These are phyloP conservation scores for Chloromyia formosa DNA, from an alignment of 2,888 invertebrate genomes.

Conservation along the genomic window DNA sequence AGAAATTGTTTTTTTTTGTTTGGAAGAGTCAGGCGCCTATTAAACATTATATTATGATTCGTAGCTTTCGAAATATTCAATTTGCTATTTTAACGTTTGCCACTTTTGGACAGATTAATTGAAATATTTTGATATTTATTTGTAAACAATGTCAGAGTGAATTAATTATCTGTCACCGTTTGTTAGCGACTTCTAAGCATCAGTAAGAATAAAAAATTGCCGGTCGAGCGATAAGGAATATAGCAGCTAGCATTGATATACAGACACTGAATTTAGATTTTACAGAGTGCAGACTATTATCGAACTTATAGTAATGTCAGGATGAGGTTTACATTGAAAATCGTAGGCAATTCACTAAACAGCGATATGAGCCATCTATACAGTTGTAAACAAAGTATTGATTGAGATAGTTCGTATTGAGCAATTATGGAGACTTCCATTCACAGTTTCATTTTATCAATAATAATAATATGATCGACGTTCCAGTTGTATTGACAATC, in stretches of 20 bases:
- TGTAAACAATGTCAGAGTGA: slow-evolving; percentile 44
- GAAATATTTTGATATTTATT: slow-evolving; percentile 46
- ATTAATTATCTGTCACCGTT: slow-evolving; percentile 45
- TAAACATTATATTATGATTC: slow-evolving; percentile 20
- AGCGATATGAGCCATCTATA: slow-evolving; percentile 11
- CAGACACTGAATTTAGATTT: neutral
- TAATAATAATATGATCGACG: slow-evolving; percentile 14
- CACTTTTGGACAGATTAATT: slow-evolving; percentile 36
- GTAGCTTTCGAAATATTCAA: neutral
- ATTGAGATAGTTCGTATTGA: slow-evolving; percentile 17
- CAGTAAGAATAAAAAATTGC: slow-evolving; percentile 19
- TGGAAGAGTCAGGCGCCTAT: slow-evolving; percentile 23
- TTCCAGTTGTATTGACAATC: neutral
- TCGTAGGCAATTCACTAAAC: neutral
- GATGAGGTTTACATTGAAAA: too few species aligned
- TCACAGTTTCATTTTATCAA: slow-evolving; percentile 8
- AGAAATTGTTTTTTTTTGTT: neutral
- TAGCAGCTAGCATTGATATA: neutral
- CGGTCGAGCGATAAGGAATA: slow-evolving; percentile 6
- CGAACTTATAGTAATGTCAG: neutral
- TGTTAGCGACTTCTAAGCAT: slow-evolving; percentile 32
- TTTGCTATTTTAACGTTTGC: slow-evolving; percentile 6
- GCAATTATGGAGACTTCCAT: slow-evolving; percentile 25
- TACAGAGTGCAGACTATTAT: neutral
- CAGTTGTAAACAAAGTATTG: slow-evolving; percentile 14